Percentiles rank a stretch among this genome's conserved stretches.
phyloP scores from a whole-genome alignment of 1,140 invertebrate genomes.

The Drusus annulatus region DNA sequence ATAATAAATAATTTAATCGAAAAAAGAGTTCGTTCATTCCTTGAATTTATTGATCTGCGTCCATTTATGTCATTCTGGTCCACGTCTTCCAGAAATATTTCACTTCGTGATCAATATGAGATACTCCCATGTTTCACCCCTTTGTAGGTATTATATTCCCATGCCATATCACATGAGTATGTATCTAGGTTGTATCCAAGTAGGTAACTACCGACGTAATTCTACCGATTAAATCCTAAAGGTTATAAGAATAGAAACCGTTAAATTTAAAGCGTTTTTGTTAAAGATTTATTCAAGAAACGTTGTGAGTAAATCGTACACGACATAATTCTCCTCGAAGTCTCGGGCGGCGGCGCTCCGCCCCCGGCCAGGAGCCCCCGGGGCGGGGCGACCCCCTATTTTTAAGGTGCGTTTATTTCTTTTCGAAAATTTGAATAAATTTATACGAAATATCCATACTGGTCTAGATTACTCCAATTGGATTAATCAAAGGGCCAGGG shows the following conservation, averaged over 20 bases:
- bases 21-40: no score
- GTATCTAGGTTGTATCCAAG: no score
- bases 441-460: conserved; percentile 37
- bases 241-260: neutral
- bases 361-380: conserved; percentile 26
- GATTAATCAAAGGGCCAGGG: conserved; percentile 11
- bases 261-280: neutral
- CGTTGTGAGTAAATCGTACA: neutral
- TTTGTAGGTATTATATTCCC: no score
- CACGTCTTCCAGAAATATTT: no score
- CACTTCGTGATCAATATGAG: no score
- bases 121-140: no score
- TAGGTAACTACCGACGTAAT: no score
- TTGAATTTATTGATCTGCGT: no score
- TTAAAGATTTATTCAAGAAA: conserved; percentile 8
- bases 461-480: conserved; percentile 23
- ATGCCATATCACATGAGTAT: no score
- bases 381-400: conserved; percentile 40
- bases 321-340: conserved; percentile 13
- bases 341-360: conserved; percentile 18
- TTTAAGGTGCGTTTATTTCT: conserved; percentile 48
- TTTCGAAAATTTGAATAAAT: conserved; percentile 49
- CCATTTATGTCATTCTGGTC: no score
- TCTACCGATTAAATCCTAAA: no score
- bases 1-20: no score